Conservation (phyloP, 2,888 invertebrate species). For the Peribatodes rhomboidaria region DNA sequence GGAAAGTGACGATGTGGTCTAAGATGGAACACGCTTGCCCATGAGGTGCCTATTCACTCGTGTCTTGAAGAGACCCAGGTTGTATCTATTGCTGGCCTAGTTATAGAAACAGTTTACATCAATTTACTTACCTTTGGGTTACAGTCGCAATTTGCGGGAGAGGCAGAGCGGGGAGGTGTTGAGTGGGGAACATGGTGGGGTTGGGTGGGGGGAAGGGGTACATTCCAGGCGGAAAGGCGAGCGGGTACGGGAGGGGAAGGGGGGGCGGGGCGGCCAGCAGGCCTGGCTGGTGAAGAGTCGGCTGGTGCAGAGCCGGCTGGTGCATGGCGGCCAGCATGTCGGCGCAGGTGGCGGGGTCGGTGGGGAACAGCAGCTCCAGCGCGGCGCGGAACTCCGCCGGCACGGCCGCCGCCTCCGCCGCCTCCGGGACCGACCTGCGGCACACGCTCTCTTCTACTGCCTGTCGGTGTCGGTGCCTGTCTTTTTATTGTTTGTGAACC, state of each 20-base stretch:
- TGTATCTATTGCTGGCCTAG: too few species aligned
- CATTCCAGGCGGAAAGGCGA: neutral
- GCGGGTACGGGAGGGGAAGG: neutral
- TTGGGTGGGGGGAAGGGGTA: neutral
- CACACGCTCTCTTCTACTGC: too few species aligned
- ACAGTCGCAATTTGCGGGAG: neutral
- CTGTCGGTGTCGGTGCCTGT: too few species aligned
- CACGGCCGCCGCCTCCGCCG: neutral
- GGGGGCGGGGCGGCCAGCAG: neutral
- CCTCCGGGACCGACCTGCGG: neutral
- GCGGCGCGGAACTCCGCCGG: neutral
- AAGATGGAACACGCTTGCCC: too few species aligned
- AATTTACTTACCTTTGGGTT: too few species aligned
- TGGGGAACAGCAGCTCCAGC: slow-evolving; percentile 1
- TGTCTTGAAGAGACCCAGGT: too few species aligned
- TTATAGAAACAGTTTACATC: too few species aligned
- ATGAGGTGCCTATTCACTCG: too few species aligned
- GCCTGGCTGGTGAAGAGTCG: neutral
- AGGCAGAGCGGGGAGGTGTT: neutral
- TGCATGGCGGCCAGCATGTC: neutral
- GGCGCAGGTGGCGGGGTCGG: neutral
- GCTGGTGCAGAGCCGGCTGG: too few species aligned
- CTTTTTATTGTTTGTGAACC: too few species aligned
- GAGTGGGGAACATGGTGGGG: neutral
- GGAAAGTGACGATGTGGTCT: too few species aligned